Conservation (phyloP, 2,888 invertebrate genomes). For the Psococerastis gibbosa region DNA sequence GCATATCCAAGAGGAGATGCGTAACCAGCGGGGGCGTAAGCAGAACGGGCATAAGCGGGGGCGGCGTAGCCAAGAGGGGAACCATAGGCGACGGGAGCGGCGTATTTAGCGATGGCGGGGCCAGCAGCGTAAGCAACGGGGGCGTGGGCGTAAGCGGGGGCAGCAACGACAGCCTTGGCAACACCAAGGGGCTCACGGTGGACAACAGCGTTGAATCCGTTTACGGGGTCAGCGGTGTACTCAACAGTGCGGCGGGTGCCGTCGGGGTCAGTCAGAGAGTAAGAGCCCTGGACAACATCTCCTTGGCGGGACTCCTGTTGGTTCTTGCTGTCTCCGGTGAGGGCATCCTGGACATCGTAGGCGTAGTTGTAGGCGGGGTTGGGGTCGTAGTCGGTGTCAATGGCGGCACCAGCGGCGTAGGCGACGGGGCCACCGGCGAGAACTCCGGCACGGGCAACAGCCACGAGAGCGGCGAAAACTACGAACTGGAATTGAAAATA, state of each 20-base stretch:
- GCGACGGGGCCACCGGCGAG: slow-evolving; percentile 16
- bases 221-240: background rate
- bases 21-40: background rate
- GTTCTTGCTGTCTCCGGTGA: background rate
- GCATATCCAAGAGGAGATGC: slow-evolving; percentile 7
- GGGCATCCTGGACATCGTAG: background rate
- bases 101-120: slow-evolving; percentile 9
- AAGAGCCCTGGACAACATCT: background rate
- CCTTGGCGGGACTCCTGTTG: background rate
- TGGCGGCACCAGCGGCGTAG: background rate
- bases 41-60: background rate
- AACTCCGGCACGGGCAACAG: slow-evolving; percentile 28
- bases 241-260: background rate
- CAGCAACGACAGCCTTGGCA: background rate
- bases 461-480: slow-evolving; percentile 29
- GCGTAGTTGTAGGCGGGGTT: background rate
- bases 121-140: background rate
- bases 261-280: background rate
- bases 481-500: slow-evolving; percentile 25
- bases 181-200: background rate
- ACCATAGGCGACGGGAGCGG: slow-evolving; percentile 15
- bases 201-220: background rate
- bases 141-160: background rate
- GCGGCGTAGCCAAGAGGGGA: slow-evolving; percentile 14
- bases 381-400: slow-evolving; percentile 4